Base-by-base conservation (phyloP, 2,113 vertebrate genomes). In the Alces alces region DNA sequence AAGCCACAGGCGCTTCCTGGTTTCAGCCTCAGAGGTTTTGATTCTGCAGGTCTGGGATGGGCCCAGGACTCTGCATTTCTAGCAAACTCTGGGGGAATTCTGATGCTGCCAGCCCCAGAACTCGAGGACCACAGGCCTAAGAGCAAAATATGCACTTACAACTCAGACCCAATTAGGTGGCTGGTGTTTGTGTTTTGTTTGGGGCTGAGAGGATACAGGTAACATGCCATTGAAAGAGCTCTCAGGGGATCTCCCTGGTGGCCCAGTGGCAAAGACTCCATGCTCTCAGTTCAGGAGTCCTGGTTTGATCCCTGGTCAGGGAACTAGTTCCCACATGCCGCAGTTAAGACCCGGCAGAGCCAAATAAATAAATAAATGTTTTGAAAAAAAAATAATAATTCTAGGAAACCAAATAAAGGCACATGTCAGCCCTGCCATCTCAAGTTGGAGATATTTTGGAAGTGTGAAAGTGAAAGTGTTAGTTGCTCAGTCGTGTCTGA, bases 151-250 rank as follows among this genome's bases (percentile, higher is more conserved):
- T 23, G 11, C 11, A 45, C 39, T 70, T 52, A 33, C n/a, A 28
- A 79, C 55, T 76, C 52, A 78, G 58, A 86, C 58, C 47, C 85
- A 79, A 8, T 91, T 94, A 64, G 30, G 19, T 83, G 10, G 8
- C 21, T 50, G 47, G 47, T 6, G 28, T 33, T 47, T 79, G 23
- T 78, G 10, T 84, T 76, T 79, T 73, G 36, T 70, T 55, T 50
- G 39, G 30, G 6, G 17, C 6, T 3, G 7, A 5, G n/a, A 8
- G 66, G 5, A 3, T 17, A n/a, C 17, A 3, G 15, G 6, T 80
- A 11, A 58, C 25, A 36, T 2, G 19, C 17, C 23, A 66, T 1
- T 28, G 12, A 70, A 89, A 57, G 7, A 86, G 78, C 39, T 76
- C 23, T 76, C 25, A 27, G 23, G 70, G 36, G 11, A 14, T 43